Evolutionary conservation across 2,797 vertebrate species (phyloP).

Genomic region (Rhodeus uyekii): DNA sequence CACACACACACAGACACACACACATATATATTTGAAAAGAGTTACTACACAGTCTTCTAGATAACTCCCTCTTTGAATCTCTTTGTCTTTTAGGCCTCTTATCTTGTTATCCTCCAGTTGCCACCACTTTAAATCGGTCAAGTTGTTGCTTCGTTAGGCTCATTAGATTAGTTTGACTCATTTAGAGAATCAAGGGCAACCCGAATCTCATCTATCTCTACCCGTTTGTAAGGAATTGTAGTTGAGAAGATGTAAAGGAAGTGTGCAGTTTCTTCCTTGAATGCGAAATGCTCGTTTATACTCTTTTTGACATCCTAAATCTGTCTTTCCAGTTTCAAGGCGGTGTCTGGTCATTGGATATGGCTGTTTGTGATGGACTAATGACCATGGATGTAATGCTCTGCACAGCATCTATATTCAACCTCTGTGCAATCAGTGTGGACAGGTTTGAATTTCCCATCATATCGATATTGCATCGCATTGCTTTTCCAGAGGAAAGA

Average conservation of each 20-base stretch:
- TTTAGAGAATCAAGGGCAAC: slow-evolving; percentile 15
- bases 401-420: slow-evolving; percentile 96
- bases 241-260: neutral
- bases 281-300: neutral
- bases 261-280: neutral
- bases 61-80: slow-evolving; percentile 1
- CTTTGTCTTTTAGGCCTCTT: slow-evolving; percentile 39
- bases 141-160: slow-evolving; percentile 27
- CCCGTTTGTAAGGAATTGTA: neutral
- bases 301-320: neutral
- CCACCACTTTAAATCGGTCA: slow-evolving; percentile 44
- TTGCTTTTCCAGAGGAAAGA: neutral
- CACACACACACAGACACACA: too few relatives aligned
- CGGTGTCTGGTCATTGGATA: slow-evolving; percentile 86
- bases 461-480: neutral
- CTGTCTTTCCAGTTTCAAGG: slow-evolving; percentile 84
- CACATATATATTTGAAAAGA: neutral
- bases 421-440: slow-evolving; percentile 94
- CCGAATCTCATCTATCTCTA: neutral
- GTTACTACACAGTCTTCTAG: neutral
- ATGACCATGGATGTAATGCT: slow-evolving; percentile 98
- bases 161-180: slow-evolving; percentile 27
- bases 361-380: slow-evolving; percentile 83
- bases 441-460: slow-evolving; percentile 81
- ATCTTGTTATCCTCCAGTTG: slow-evolving; percentile 49